These are phyloP conservation scores for Tineola bisselliella DNA, from an alignment of 2,888 invertebrate genomes.

Conservation along the genomic window DNA sequence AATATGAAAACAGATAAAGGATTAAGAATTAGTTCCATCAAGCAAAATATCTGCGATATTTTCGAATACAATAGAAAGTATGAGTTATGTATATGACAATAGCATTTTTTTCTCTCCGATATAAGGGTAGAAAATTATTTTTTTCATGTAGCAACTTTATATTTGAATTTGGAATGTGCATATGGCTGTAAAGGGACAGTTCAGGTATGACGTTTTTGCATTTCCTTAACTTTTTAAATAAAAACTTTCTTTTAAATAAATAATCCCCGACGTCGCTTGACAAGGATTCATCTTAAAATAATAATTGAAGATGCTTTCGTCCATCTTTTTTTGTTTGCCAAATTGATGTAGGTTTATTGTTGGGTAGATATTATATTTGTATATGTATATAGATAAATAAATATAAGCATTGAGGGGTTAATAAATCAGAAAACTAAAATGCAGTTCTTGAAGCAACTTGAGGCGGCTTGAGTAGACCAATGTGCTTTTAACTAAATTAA, in stretches of 20 bases:
- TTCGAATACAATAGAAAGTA: conserved; percentile 11
- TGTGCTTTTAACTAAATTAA: no score
- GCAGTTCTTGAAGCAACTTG: no score
- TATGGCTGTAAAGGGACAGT: conserved; percentile 61
- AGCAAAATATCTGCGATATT: not conserved
- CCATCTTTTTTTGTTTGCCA: not conserved
- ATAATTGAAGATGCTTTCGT: conserved; percentile 33
- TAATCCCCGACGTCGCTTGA: conserved; percentile 59
- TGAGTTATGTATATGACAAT: conserved; percentile 23
- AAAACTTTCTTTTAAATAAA: conserved; percentile 69
- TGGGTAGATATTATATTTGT: not conserved
- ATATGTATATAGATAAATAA: not conserved
- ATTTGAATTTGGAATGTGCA: conserved; percentile 55
- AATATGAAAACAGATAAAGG: not conserved
- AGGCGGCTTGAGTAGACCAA: no score
- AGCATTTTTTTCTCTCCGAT: conserved; percentile 26
- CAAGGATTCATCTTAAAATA: conserved; percentile 62
- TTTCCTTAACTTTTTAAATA: conserved; percentile 64
- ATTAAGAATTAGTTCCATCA: conserved; percentile 6
- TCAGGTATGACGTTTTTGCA: conserved; percentile 62
- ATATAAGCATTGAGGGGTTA: not conserved
- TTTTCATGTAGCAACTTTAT: conserved; percentile 43
- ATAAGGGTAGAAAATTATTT: not conserved
- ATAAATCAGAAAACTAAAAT: no score
- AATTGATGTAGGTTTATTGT: not conserved